Evolutionary conservation across 2,113 vertebrate species (phyloP).

Genomic region (Lepus americanus): DNA sequence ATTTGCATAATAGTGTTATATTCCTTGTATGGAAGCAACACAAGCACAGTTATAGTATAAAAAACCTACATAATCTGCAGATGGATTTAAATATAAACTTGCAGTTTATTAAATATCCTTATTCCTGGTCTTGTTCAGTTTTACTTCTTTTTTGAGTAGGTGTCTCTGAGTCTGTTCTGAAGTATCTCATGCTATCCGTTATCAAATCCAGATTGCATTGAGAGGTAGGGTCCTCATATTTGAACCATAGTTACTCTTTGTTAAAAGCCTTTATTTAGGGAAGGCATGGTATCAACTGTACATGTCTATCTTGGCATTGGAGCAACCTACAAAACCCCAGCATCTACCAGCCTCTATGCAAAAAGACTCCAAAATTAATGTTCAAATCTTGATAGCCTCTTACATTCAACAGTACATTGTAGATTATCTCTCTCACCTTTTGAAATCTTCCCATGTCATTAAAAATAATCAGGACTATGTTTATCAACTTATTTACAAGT

Average conservation of each 20-base stretch:
- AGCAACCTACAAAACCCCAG: background rate
- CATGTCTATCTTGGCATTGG: background rate
- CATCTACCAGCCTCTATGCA: background rate
- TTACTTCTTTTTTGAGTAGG: background rate
- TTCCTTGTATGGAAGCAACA: background rate
- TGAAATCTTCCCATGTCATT: background rate
- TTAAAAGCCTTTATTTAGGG: background rate
- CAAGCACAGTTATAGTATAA: background rate
- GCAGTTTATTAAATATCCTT: background rate
- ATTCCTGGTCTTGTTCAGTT: background rate
- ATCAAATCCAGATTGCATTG: background rate
- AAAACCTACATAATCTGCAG: background rate
- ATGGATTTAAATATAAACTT: slow-evolving; percentile 16
- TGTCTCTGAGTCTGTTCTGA: background rate
- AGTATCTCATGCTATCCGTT: background rate
- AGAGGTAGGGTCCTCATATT: background rate
- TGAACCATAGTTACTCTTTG: background rate
- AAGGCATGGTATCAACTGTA: background rate
- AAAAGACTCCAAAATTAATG: slow-evolving; percentile 6
- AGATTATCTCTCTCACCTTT: background rate
- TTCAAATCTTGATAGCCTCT: background rate
- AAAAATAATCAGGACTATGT: background rate
- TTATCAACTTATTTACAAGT: background rate
- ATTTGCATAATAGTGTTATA: background rate
- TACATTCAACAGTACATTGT: background rate